These are phyloP conservation scores for Zenarchopterus dispar DNA, from an alignment of 2,797 vertebrate species.

Conservation along the genomic window DNA sequence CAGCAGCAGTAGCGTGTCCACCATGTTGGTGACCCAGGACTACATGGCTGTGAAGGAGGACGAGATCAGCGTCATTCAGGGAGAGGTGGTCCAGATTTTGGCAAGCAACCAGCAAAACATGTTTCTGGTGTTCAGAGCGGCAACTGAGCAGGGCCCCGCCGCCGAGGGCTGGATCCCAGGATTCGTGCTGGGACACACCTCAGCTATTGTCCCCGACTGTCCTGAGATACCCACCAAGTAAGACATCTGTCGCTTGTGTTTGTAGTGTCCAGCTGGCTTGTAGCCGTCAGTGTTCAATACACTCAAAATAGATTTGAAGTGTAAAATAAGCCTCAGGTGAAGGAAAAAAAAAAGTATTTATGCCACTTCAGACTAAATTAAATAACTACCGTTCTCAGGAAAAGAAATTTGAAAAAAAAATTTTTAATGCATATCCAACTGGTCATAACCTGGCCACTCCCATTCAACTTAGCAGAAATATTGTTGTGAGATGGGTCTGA, in stretches of 20 bases:
- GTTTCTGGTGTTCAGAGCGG: slow-evolving; percentile 99
- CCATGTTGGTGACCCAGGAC: slow-evolving; percentile 99
- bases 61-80: slow-evolving; percentile 98
- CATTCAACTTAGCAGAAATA: too few species aligned
- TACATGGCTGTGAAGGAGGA: slow-evolving; percentile 99
- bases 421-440: too few species aligned
- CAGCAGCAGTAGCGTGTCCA: slow-evolving; percentile 99
- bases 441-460: too few species aligned
- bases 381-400: too few species aligned
- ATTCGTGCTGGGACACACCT: slow-evolving; percentile 97
- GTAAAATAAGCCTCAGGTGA: too few species aligned
- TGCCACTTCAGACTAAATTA: too few species aligned
- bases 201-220: slow-evolving; percentile 89
- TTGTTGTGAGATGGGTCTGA: too few species aligned
- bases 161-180: slow-evolving; percentile 99
- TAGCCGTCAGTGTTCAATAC: too few species aligned
- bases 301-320: too few species aligned
- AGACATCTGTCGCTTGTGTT: slow-evolving; percentile 50
- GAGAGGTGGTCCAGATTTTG: slow-evolving; percentile 98
- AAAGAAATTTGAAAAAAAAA: too few species aligned
- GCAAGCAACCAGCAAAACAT: slow-evolving; percentile 99
- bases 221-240: slow-evolving; percentile 96
- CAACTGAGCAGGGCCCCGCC: slow-evolving; percentile 96
- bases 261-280: too few species aligned
- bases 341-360: too few species aligned